Evolutionary conservation across 1,140 invertebrate species (phyloP).

Genomic region (Hypsibius dujardini): DNA sequence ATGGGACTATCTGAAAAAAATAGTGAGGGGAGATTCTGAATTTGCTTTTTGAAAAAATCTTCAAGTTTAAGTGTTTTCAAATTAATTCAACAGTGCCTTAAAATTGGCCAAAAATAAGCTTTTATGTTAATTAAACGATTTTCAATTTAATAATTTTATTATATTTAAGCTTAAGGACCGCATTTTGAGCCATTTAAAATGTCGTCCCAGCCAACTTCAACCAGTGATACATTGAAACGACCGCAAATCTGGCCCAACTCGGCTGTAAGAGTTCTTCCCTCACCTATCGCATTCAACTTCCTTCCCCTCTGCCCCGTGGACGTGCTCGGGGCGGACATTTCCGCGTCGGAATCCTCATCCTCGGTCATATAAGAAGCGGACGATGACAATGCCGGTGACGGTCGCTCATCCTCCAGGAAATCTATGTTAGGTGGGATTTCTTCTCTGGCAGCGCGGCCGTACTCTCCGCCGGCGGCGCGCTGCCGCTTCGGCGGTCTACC

Average conservation of each 20-base stretch:
- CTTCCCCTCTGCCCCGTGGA: neutral
- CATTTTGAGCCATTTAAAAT: neutral
- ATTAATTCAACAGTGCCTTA: too few species aligned
- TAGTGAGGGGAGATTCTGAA: too few species aligned
- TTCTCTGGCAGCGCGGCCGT: too few species aligned
- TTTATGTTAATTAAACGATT: too few species aligned
- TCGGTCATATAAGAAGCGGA: neutral
- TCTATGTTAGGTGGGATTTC: constrained; percentile 10
- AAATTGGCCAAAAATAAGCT: too few species aligned
- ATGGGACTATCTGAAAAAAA: too few species aligned
- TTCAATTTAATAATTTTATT: too few species aligned
- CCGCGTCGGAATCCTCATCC: neutral
- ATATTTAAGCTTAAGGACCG: neutral
- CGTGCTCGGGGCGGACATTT: neutral
- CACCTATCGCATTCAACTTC: neutral
- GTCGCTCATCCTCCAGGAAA: constrained; percentile 11
- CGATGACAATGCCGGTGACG: neutral
- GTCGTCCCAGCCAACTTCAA: neutral
- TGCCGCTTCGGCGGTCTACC: neutral
- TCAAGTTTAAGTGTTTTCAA: too few species aligned
- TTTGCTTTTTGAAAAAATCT: too few species aligned
- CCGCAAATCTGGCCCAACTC: too few species aligned
- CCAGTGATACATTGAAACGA: neutral
- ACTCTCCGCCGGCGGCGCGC: neutral
- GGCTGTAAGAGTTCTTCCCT: neutral